These are phyloP conservation scores for Pseudopodoces humilis DNA, from an alignment of 2,113 vertebrate genomes.

Conservation along the genomic window DNA sequence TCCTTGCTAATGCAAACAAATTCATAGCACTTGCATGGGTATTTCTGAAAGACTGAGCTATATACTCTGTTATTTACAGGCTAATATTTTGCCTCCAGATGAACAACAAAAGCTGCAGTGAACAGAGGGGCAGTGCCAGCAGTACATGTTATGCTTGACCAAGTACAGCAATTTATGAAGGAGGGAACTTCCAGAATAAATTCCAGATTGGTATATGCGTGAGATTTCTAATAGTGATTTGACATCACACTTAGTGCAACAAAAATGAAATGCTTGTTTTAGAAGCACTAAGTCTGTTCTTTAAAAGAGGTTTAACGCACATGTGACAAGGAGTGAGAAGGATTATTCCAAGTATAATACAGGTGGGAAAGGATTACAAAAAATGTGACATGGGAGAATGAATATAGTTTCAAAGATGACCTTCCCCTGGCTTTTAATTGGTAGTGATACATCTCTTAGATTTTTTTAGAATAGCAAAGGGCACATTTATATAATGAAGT, in stretches of 20 bases:
- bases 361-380: slow-evolving; percentile 60
- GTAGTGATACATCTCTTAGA: neutral
- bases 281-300: slow-evolving; percentile 46
- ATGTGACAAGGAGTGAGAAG: slow-evolving; percentile 60
- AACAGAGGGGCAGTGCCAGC: slow-evolving; percentile 22
- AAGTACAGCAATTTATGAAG: slow-evolving; percentile 24
- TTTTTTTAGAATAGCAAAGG: neutral
- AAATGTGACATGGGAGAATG: slow-evolving; percentile 12
- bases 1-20: neutral
- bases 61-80: slow-evolving; percentile 34
- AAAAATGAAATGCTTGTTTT: slow-evolving; percentile 57
- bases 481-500: neutral
- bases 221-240: slow-evolving; percentile 28
- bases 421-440: neutral
- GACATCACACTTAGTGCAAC: neutral
- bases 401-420: neutral
- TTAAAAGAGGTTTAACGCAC: slow-evolving; percentile 54
- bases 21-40: neutral
- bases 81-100: slow-evolving; percentile 31
- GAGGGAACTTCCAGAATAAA: slow-evolving; percentile 42
- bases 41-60: slow-evolving; percentile 46
- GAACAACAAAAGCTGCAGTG: slow-evolving; percentile 44
- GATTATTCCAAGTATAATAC: slow-evolving; percentile 47
- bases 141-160: neutral
- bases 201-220: slow-evolving; percentile 26